Base-by-base conservation (phyloP, 1,140 invertebrate genomes). In the Microplitis demolitor region DNA sequence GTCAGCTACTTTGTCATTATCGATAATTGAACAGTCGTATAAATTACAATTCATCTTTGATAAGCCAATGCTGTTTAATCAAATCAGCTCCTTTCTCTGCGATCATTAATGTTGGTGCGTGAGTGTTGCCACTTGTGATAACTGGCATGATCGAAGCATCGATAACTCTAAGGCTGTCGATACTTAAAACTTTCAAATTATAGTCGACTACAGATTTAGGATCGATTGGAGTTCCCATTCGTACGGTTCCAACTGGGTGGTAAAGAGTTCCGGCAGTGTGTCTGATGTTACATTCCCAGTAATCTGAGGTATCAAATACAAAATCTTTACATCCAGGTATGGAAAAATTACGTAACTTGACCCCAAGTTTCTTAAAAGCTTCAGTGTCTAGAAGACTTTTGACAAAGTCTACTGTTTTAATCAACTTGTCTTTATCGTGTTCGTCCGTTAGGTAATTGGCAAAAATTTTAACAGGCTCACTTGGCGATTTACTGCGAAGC, bases 221-320 rank as follows among this genome's bases (percentile, higher is more conserved):
- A 82, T 95, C 94, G 3, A 78, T 86, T n/a, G 78, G 72, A 0
- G 91, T 90, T 0, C 94, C 95, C 95, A 97, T 97, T 85, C 95
- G 96, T 80, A 93, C 93, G 0, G 95, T 96, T 0, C 95, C 94
- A 2, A 90, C 90, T 33, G 92, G 91, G 81, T 96, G 94, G 77
- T 93, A 94, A 61, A 95, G 91, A 0, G 91, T 93, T 31, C 91
- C 88, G 0, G 93, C 93, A 33, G 93, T 90, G 69, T 90, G 88
- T 31, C 89, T 87, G 0, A 90, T 85, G 53, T 92, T 88, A 84
- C 95, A 96, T 34, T 90, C 90, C 87, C 93, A 95, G 79, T 95
- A 96, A 9, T 85, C 88, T 76, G 93, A 90, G 0, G 90, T 90
- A 51, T 90, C 90, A 78, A 91, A 91, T 0, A 86, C 81, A 56